Evolutionary conservation across 2,888 invertebrate genomes (phyloP), one percentile per base, ranked within the genome.

Genomic region (Ditula angustiorana): DNA sequence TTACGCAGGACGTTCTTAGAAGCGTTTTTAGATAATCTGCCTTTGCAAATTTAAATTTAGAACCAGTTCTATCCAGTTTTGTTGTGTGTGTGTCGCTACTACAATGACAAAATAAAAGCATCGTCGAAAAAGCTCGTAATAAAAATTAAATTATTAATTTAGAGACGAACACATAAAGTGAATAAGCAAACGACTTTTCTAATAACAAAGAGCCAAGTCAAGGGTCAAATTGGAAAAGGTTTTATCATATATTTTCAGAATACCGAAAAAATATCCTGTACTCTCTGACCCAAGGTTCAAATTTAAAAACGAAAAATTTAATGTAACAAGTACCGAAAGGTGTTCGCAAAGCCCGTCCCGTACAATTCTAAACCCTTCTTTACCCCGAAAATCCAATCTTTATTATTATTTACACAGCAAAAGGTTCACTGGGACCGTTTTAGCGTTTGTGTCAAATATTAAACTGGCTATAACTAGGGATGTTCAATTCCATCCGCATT

Each of bases 361-460:
- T 41, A 41, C 41, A 41, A 41, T 41, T 41, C 10, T 19, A 41
- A 41, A 19, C 41, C 41, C 41, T 19, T 41, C 41, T 46, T 46
- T 46, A 23, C 24, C n/a, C 46, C 23, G 21, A n/a, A 46, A 21
- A 46, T 46, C 46, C n/a, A n/a, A 46, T 46, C 46, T 46, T 46
- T 46, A 46, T 46, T 46, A 46, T 46, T 46, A 46, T 46, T 46
- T 46, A 46, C 23, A n/a, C 46, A 46, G 46, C 24, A n/a, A 21
- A 46, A 46, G 46, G 46, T 46, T 46, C 24, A 11, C n/a, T 23
- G 46, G 11, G 23, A 46, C 46, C 46, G 5, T 46, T 46, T 46
- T 46, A 46, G 46, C 46, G 24, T 24, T 46, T 23, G 46, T 24
- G 46, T 24, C 23, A 23, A 46, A 24, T 41, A 41, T 41, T 41